A percentile compares a stretch with the other conserved stretches of the same genome.
phyloP scores from a whole-genome alignment of 2,797 vertebrate genomes.

The Acestrorhynchus altus region DNA sequence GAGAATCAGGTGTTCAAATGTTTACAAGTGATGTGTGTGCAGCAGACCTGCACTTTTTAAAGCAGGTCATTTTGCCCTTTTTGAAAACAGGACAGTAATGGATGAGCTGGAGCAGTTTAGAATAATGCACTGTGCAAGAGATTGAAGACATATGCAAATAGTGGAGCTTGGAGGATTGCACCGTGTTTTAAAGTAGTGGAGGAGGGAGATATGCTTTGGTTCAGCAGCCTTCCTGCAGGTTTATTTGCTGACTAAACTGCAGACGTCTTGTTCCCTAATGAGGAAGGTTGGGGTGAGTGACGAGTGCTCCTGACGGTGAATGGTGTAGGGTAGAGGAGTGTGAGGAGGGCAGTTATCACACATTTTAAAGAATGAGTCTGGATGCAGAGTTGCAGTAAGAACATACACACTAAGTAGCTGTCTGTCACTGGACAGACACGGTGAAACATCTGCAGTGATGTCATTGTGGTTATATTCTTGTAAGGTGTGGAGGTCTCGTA shows the following conservation, averaged over 20 bases:
- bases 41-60: not conserved
- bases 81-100: not conserved
- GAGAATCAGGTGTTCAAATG: not conserved
- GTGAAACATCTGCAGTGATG: too few relatives aligned
- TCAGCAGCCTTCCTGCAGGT: not conserved
- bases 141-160: not conserved
- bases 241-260: not conserved
- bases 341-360: too few relatives aligned
- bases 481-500: too few relatives aligned
- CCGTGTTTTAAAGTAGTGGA: not conserved
- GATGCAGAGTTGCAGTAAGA: not conserved
- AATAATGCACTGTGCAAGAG: not conserved
- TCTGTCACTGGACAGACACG: too few relatives aligned
- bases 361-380: not conserved
- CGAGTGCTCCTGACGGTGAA: not conserved
- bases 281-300: not conserved
- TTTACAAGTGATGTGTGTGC: not conserved
- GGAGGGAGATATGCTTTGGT: constrained; percentile 1
- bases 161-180: not conserved
- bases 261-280: not conserved
- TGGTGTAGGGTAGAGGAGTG: not conserved
- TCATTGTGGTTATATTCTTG: too few relatives aligned
- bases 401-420: too few relatives aligned
- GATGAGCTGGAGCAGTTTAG: not conserved
- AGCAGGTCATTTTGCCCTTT: not conserved